Base-by-base conservation (phyloP, 30 jellyfish, hydroid and myxozoan genomes). In the Pseudorhiza aurosa region DNA sequence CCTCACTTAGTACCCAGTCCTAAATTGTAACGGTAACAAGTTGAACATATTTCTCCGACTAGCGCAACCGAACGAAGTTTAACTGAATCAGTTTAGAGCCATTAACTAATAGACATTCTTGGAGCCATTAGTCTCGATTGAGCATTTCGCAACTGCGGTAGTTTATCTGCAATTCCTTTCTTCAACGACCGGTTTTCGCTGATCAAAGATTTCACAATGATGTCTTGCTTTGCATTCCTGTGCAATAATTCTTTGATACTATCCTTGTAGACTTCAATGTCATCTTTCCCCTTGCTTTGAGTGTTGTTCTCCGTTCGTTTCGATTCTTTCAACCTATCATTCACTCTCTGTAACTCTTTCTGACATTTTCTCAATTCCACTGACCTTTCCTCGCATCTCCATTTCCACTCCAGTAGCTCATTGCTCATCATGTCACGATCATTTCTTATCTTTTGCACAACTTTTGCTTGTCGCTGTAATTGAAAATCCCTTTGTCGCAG, bases 141-240 rank as follows among this genome's bases (percentile, higher is more conserved):
- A 22, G 86, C 10, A 33, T 11, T 42, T 37, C 35, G 30, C 10
- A 72, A 27, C 5, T 6, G 33, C 18, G 86, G 86, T 5, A 73
- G 42, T 10, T 53, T 73, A 18, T n/a, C 21, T 17, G 46, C 59
- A 25, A 29, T 15, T 9, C 40, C 64, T 53, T 56, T 73, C 15
- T 75, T 56, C 64, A 73, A 36, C 8, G 68, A 56, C 35, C 40
- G 30, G 49, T 73, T 73, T 24, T 73, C 86, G 15, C 18, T 65
- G 2, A 31, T 49, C 45, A 73, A 33, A 0, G 71, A 19, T 21
- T 73, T 42, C 39, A 73, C 7, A 14, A 73, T 51, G 2, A 1
- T 21, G 14, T 37, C 86, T 73, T 73, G 86, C 68, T 56, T 73
- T 51, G 32, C 86, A 57, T 73, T 73, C 40, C 86, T 50, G 21